phyloP scores from a whole-genome alignment of 2,113 vertebrate species.

The Thamnaconus septentrionalis region DNA sequence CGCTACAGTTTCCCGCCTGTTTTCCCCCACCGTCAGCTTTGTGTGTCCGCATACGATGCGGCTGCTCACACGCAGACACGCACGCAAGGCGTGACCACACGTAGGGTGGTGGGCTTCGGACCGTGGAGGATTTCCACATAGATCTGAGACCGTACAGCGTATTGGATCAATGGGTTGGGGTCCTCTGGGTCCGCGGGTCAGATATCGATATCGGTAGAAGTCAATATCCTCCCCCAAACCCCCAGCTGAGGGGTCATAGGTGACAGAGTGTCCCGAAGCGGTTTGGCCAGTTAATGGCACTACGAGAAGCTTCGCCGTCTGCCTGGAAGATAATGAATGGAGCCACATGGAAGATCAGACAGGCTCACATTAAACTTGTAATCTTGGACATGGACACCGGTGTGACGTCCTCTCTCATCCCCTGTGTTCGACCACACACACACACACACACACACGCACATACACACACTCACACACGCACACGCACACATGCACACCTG shows the following conservation, averaged over 20 bases:
- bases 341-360: slow-evolving; percentile 16
- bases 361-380: slow-evolving; percentile 22
- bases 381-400: slow-evolving; percentile 9
- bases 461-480: slow-evolving; percentile 1
- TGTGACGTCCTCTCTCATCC: background rate
- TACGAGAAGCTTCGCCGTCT: slow-evolving; percentile 28
- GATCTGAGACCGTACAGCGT: slow-evolving; percentile 37
- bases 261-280: slow-evolving; percentile 32
- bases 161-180: slow-evolving; percentile 43
- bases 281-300: slow-evolving; percentile 48
- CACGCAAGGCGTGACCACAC: background rate
- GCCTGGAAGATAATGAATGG: slow-evolving; percentile 41
- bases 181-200: slow-evolving; percentile 44
- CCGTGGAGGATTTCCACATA: slow-evolving; percentile 40
- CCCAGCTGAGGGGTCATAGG: slow-evolving; percentile 42
- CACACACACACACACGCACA: background rate
- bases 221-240: slow-evolving; percentile 35
- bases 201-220: slow-evolving; percentile 42
- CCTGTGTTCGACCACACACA: background rate
- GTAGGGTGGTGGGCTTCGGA: slow-evolving; percentile 5
- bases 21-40: background rate
- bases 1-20: too few relatives aligned
- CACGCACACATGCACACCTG: background rate
- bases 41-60: background rate
- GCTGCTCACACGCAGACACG: slow-evolving; percentile 1